Base-by-base conservation (phyloP, 1,140 invertebrate genomes). In the Polyergus mexicanus region DNA sequence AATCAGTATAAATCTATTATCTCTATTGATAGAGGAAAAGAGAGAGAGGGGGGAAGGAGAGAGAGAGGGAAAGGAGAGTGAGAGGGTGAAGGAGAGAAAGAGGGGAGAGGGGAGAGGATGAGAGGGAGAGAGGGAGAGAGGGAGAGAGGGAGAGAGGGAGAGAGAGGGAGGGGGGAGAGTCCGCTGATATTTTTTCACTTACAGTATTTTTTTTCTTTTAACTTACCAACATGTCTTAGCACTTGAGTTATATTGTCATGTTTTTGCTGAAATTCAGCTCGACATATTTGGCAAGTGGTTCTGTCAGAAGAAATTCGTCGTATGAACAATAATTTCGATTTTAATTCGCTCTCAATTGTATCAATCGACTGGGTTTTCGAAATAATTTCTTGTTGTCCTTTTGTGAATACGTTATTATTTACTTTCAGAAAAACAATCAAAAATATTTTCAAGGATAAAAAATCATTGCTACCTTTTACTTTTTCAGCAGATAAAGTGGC, bases 271-370 rank as follows among this genome's bases (percentile, higher is more conserved):
- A n/a, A 19, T n/a, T 62, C 16, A 8, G 13, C 13, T 25, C 16
- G 72, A 58, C 4, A 2, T 44, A 28, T 62, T 62, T 60, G 56
- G 6, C 2, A 11, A 8, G 22, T 19, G 8, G 11, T 63, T 22
- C 13, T 28, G 8, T 22, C 16, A 51, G 77, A 32, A 69, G 77
- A 13, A 58, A 11, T n/a, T 69, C 1, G 60, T 65, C 8, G 13
- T 80, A 69, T 10, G 11, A 58, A 69, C 2, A 69, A 41, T 25
- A 69, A 28, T 1, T 69, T 80, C 6, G 76, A 19, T 38, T 38
- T 63, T 38, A 69, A n/a, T 41, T 13, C 44, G 3, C 25, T 63
- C 3, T 28, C 13, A 38, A 16, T 69, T 2, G 32, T 51, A 25
- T 58, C 77, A 41, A 22, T 16, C 3, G 77, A 25, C n/a, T 41